phyloP scores from a whole-genome alignment of 2,113 vertebrate genomes.

The Ia io region DNA sequence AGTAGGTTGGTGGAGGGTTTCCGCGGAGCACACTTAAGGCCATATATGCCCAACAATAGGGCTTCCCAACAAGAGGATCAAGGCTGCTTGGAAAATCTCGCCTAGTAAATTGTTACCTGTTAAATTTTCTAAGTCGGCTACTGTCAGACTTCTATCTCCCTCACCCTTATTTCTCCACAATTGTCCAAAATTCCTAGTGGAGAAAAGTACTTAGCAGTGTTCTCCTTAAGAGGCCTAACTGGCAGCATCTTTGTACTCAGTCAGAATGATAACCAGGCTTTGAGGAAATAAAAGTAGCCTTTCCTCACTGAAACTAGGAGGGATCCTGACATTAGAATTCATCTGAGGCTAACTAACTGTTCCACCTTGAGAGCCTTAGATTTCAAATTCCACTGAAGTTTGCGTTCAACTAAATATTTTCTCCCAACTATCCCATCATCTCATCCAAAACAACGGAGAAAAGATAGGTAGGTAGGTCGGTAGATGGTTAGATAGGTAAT shows the following conservation, averaged over 20 bases:
- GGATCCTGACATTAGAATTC: neutral
- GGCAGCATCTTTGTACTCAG: neutral
- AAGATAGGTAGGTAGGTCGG: neutral
- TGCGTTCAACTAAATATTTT: neutral
- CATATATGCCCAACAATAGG: neutral
- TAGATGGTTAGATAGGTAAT: neutral
- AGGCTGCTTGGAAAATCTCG: neutral
- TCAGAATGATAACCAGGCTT: neutral
- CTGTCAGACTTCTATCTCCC: neutral
- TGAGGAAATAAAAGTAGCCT: neutral
- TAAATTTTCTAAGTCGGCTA: neutral
- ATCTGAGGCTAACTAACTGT: neutral
- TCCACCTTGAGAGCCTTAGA: neutral
- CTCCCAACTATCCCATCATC: neutral
- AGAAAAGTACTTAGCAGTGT: neutral
- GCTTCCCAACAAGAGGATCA: neutral
- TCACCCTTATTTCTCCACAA: neutral
- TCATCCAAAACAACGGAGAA: neutral
- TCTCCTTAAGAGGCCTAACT: neutral
- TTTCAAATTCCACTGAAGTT: neutral
- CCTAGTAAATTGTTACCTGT: neutral
- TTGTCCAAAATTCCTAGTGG: neutral
- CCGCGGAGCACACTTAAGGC: neutral
- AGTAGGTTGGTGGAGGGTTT: constrained; percentile 85
- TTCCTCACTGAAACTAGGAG: neutral